These are phyloP conservation scores for Pholis gunnellus DNA, from an alignment of 2,113 vertebrate genomes.

Conservation along the genomic window DNA sequence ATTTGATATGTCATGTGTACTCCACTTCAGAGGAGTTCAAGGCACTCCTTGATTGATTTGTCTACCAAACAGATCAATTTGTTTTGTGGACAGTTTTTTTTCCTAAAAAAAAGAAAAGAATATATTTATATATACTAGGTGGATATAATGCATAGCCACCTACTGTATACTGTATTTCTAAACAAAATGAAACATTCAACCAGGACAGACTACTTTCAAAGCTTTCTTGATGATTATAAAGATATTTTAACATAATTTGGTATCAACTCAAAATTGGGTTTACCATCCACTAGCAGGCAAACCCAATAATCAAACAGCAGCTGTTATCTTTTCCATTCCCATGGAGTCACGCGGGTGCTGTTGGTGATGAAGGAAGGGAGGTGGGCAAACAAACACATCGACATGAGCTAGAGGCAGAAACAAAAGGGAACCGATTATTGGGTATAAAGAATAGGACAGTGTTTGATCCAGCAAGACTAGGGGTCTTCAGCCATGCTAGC, in stretches of 20 bases:
- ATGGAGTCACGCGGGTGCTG: constrained; percentile 9
- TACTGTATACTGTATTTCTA: not conserved
- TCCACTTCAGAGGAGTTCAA: constrained; percentile 42
- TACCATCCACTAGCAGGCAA: not conserved
- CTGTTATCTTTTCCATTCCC: not conserved
- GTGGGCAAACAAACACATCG: not conserved
- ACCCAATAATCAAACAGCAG: not conserved
- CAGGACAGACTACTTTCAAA: not conserved
- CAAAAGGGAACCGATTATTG: not conserved
- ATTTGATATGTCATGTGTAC: constrained; percentile 46
- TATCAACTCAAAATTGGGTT: not conserved
- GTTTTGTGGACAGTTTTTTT: constrained; percentile 15
- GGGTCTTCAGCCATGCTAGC: not conserved
- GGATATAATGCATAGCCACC: not conserved
- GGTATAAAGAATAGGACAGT: not conserved
- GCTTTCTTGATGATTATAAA: not conserved
- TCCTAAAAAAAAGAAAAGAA: too few relatives aligned
- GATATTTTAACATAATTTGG: not conserved
- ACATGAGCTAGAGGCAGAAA: constrained; percentile 3
- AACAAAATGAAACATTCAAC: not conserved
- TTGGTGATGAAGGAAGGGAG: not conserved
- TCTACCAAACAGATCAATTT: constrained; percentile 45
- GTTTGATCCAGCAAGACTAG: not conserved
- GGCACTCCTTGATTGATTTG: constrained; percentile 12
- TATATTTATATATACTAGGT: too few relatives aligned